Percentiles rank a stretch among this genome's conserved stretches.
phyloP scores from a whole-genome alignment of 2,888 invertebrate species.

The Ectemnius cavifrons region DNA sequence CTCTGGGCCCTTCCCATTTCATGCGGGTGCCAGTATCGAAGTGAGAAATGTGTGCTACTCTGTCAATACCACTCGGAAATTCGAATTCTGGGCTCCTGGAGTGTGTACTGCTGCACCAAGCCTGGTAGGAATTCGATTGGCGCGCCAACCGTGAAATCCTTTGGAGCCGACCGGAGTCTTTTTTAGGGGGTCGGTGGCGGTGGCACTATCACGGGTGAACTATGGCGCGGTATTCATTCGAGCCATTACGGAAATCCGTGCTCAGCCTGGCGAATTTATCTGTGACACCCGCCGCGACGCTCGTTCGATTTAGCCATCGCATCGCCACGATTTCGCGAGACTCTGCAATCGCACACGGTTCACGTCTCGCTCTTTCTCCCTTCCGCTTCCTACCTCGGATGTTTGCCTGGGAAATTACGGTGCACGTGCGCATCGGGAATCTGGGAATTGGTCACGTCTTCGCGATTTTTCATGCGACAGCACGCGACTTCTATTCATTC shows the following conservation, averaged over 20 bases:
- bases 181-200: neutral
- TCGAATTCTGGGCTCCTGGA: too few species aligned
- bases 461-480: constrained; percentile 26
- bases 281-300: constrained; percentile 6
- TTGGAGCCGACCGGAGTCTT: neutral
- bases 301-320: constrained; percentile 29
- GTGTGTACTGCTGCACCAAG: too few species aligned
- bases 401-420: constrained; percentile 32
- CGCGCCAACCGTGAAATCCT: too few species aligned
- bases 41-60: too few species aligned
- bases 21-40: too few species aligned
- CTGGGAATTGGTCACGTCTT: constrained; percentile 37
- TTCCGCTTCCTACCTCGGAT: neutral
- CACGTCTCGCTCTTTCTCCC: neutral
- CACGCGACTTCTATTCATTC: neutral
- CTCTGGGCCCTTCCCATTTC: too few species aligned
- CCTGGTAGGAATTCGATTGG: too few species aligned
- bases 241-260: constrained; percentile 24
- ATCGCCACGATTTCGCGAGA: constrained; percentile 9
- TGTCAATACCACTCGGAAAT: too few species aligned
- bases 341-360: constrained; percentile 25
- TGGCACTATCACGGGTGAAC: constrained; percentile 3
- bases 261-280: constrained; percentile 34
- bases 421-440: constrained; percentile 34
- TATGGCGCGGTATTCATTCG: neutral